These are phyloP conservation scores for Oophaga pumilio DNA, from an alignment of 2,113 vertebrate species.

Conservation along the genomic window DNA sequence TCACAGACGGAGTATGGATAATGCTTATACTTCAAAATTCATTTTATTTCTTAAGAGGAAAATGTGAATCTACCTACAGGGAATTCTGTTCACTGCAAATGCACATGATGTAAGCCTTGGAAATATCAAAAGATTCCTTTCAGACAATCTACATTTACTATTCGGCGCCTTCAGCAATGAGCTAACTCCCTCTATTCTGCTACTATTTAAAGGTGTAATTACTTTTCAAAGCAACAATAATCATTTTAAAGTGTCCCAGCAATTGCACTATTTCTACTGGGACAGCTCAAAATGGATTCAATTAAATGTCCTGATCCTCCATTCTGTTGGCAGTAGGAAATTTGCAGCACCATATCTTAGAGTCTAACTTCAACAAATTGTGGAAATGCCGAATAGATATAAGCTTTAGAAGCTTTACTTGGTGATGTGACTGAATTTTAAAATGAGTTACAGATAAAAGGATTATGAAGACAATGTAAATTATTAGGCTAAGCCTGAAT, in stretches of 20 bases:
- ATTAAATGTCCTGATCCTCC: neutral
- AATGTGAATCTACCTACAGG: conserved; percentile 23
- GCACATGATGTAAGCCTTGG: conserved; percentile 33
- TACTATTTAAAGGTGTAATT: conserved; percentile 40
- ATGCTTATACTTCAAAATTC: conserved; percentile 31
- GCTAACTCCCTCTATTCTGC: neutral
- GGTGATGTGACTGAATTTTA: neutral
- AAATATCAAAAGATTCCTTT: conserved; percentile 22
- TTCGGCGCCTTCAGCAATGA: conserved; percentile 13
- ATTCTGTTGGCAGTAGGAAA: neutral
- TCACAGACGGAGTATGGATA: conserved; percentile 17
- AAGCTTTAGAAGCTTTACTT: neutral
- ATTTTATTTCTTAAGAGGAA: conserved; percentile 22
- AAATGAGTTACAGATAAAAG: neutral
- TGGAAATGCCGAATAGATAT: neutral
- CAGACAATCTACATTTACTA: conserved; percentile 30
- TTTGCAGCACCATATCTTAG: neutral
- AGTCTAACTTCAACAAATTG: neutral
- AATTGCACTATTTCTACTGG: conserved; percentile 4
- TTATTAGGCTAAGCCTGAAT: neutral
- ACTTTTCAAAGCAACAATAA: conserved; percentile 31
- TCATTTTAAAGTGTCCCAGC: conserved; percentile 7
- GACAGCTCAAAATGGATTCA: conserved; percentile 1
- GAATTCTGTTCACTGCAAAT: conserved; percentile 26
- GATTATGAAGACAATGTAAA: neutral